Evolutionary conservation across 2,113 vertebrate genomes (phyloP).

Genomic region (Astatotilapia flaviijosephi): DNA sequence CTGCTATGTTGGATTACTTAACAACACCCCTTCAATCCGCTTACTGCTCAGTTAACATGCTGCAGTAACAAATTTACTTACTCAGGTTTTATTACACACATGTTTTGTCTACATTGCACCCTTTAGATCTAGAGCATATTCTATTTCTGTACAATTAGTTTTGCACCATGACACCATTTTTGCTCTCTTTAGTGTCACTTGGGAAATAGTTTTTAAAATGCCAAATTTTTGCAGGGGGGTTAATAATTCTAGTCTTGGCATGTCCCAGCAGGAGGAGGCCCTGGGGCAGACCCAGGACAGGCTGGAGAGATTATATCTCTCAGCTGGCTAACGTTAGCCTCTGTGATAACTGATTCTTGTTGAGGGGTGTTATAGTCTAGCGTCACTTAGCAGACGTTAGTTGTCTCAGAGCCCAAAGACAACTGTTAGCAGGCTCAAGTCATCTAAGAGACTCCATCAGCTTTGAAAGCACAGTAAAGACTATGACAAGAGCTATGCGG

Average conservation of each 20-base stretch:
- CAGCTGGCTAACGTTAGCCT: neutral
- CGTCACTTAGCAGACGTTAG: neutral
- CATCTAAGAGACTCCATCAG: neutral
- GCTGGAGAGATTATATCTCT: neutral
- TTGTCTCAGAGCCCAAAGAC: neutral
- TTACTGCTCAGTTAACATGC: neutral
- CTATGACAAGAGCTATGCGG: neutral
- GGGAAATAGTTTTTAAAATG: neutral
- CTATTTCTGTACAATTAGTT: neutral
- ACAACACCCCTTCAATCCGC: accelerated
- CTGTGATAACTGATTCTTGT: neutral
- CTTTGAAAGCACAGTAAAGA: neutral
- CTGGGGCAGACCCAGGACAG: neutral
- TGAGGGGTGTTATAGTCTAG: neutral
- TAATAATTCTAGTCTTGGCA: neutral
- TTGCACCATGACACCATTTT: neutral
- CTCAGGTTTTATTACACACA: neutral
- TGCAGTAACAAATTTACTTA: neutral
- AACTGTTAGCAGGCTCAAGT: neutral
- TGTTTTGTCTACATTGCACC: neutral
- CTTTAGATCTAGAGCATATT: neutral
- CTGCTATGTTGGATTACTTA: neutral
- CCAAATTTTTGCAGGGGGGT: neutral
- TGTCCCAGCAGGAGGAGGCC: neutral
- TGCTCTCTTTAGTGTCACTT: neutral